Evolutionary conservation across 2,113 vertebrate genomes (phyloP).

Genomic region (Delphinus delphis): DNA sequence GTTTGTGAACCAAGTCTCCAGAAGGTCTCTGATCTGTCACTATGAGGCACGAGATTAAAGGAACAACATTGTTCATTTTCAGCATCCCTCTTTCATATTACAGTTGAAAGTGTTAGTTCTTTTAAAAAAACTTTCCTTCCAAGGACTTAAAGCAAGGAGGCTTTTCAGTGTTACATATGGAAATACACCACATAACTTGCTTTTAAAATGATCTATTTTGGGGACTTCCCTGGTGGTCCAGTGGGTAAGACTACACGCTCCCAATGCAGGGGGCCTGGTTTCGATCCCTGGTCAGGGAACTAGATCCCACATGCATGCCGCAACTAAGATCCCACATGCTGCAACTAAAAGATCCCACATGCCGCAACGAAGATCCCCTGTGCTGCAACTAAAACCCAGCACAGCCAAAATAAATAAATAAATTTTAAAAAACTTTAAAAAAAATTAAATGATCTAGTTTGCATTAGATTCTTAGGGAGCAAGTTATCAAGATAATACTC

Average conservation of each 20-base stretch:
- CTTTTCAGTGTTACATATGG: neutral
- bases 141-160: constrained; percentile 30
- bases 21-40: neutral
- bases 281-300: too few relatives aligned
- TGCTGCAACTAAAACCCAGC: too few relatives aligned
- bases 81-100: neutral
- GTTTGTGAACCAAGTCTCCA: neutral
- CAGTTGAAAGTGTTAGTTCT: neutral
- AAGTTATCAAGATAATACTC: neutral
- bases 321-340: too few relatives aligned
- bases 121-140: neutral
- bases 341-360: too few relatives aligned
- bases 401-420: too few relatives aligned
- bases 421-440: neutral
- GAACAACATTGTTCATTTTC: neutral
- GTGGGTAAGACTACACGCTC: too few relatives aligned
- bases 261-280: too few relatives aligned
- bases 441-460: neutral
- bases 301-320: too few relatives aligned
- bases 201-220: constrained; percentile 41
- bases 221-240: too few relatives aligned
- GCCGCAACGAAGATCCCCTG: too few relatives aligned
- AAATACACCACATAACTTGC: constrained; percentile 25
- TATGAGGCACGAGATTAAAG: neutral
- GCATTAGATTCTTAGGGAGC: neutral